Percentiles rank a stretch among this genome's conserved stretches.
Evolutionary conservation across 2,797 vertebrate species (phyloP).

Genomic region (Knipowitschia caucasica): DNA sequence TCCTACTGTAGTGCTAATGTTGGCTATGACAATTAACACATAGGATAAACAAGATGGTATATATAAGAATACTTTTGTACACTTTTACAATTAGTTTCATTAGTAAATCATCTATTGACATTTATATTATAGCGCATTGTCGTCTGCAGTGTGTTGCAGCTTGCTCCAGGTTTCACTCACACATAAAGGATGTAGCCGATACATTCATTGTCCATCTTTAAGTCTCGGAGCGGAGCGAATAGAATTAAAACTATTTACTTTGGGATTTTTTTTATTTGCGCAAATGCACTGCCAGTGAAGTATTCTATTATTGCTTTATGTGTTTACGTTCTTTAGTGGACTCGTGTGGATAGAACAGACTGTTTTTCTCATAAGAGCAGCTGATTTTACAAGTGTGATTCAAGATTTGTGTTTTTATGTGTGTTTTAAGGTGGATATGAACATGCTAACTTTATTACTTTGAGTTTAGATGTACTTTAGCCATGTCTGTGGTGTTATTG

Average conservation of each 20-base stretch:
- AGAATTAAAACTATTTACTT: too few relatives aligned
- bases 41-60: conserved; percentile 3
- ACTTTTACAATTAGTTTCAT: conserved; percentile 3
- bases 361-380: conserved; percentile 15
- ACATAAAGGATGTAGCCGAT: conserved; percentile 18
- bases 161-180: background rate
- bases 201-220: conserved; percentile 13
- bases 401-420: conserved; percentile 14
- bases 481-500: conserved; percentile 2
- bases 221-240: too few relatives aligned
- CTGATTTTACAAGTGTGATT: conserved; percentile 3
- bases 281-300: conserved; percentile 21
- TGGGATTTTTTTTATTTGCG: conserved; percentile 40
- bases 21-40: conserved; percentile 21
- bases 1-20: conserved; percentile 17
- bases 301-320: conserved; percentile 27
- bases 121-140: background rate
- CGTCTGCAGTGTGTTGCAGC: background rate
- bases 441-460: background rate
- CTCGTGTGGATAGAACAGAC: conserved; percentile 14
- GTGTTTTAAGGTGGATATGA: background rate
- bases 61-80: conserved; percentile 18
- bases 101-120: conserved; percentile 3
- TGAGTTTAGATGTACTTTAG: conserved; percentile 1
- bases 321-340: conserved; percentile 31